Percentiles rank a stretch among this genome's conserved stretches.
These are phyloP conservation scores for Amblyornis subalaris DNA, from an alignment of 2,113 vertebrate species.

Conservation along the genomic window DNA sequence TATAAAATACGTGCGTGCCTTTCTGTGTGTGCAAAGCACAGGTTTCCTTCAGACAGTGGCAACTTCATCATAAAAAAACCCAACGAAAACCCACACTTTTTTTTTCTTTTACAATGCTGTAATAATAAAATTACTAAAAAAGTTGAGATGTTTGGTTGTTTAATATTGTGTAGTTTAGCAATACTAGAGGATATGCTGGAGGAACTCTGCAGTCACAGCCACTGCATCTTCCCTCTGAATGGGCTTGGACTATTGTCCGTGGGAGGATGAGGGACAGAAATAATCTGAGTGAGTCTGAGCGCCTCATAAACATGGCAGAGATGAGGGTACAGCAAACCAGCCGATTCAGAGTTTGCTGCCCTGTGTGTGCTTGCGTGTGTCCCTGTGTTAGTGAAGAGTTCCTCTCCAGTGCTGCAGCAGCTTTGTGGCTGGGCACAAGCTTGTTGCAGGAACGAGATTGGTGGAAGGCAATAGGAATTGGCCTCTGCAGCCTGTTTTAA, in stretches of 20 bases:
- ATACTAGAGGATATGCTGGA: not conserved
- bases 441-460: not conserved
- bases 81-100: not conserved
- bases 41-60: constrained; percentile 26
- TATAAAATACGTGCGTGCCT: constrained; percentile 47
- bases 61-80: not conserved
- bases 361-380: not conserved
- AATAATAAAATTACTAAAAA: constrained; percentile 15
- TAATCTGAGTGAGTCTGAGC: not conserved
- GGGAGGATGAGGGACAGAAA: not conserved
- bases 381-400: not conserved
- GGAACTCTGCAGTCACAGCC: not conserved
- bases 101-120: not conserved
- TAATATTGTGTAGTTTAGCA: not conserved
- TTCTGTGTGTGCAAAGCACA: not conserved
- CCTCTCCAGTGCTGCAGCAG: not conserved
- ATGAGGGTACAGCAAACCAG: not conserved
- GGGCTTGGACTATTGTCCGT: not conserved
- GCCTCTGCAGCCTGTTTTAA: not conserved
- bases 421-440: not conserved
- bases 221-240: not conserved
- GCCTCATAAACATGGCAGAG: not conserved
- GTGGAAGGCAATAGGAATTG: not conserved
- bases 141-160: not conserved
- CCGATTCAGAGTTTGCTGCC: not conserved